Evolutionary conservation across 1,140 invertebrate genomes (phyloP).

Genomic region (Cryptotermes secundus): DNA sequence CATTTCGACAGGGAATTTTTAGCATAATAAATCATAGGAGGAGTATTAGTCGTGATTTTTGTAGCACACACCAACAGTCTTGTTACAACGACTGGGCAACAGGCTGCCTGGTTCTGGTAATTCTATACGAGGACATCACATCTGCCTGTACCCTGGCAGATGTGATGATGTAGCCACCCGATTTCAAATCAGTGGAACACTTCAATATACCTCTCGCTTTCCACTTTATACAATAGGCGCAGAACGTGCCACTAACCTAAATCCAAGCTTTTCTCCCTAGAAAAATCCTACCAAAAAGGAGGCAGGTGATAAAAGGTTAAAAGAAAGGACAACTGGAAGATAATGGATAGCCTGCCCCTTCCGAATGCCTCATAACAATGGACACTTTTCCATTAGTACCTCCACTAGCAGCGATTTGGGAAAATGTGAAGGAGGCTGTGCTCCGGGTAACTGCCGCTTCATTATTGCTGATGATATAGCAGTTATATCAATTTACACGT

Average conservation of each 20-base stretch:
- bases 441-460: too few species aligned
- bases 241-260: conserved; percentile 11
- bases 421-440: neutral
- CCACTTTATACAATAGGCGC: neutral
- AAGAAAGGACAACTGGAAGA: conserved; percentile 7
- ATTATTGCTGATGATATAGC: too few species aligned
- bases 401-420: neutral
- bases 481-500: too few species aligned
- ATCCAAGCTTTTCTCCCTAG: conserved; percentile 18
- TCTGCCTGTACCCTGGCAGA: conserved; percentile 8
- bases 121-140: neutral
- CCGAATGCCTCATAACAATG: neutral
- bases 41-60: neutral
- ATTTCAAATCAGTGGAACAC: conserved; percentile 13
- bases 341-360: neutral
- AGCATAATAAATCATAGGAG: neutral
- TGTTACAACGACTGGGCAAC: neutral
- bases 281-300: conserved; percentile 1
- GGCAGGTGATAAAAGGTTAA: conserved; percentile 1
- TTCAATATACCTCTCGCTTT: neutral
- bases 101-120: neutral
- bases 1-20: neutral
- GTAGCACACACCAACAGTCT: neutral
- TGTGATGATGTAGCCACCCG: neutral
- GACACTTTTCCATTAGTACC: neutral